Percentiles rank a stretch among this genome's conserved stretches.
phyloP scores from a whole-genome alignment of 37 sponge, comb jelly and placozoan species.

The Bolinopsis microptera region DNA sequence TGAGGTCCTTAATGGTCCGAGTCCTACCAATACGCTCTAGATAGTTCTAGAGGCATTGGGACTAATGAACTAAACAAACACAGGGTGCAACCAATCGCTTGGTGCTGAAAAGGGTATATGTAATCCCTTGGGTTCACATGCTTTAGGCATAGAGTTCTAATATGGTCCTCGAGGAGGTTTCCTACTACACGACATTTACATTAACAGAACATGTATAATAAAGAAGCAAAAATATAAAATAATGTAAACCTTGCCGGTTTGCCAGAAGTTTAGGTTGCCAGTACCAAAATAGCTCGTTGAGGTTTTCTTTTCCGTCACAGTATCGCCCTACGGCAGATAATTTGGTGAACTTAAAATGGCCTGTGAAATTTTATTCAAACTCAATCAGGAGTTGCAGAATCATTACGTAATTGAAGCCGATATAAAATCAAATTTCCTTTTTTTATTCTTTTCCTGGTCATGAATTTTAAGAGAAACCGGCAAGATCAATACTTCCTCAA shows the following conservation, averaged over 20 bases:
- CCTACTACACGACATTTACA: too few relatives aligned
- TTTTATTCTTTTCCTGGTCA: neutral
- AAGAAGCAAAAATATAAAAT: neutral
- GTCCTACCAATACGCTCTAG: slow-evolving; percentile 43
- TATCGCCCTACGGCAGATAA: neutral
- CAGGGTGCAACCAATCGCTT: neutral
- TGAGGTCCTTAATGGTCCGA: neutral
- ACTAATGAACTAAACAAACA: slow-evolving; percentile 2
- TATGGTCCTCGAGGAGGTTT: too few relatives aligned
- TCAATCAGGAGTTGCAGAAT: too few relatives aligned
- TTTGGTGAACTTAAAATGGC: too few relatives aligned
- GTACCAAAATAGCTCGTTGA: neutral
- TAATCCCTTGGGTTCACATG: neutral
- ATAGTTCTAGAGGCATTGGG: slow-evolving; percentile 24
- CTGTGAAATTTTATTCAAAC: too few relatives aligned
- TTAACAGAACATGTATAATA: too few relatives aligned
- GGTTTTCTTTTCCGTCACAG: neutral
- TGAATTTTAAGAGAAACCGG: neutral
- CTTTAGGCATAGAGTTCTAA: neutral
- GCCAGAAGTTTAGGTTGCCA: neutral
- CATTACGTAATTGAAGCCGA: too few relatives aligned
- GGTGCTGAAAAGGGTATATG: slow-evolving; percentile 49
- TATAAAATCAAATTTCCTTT: too few relatives aligned
- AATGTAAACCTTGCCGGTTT: neutral
- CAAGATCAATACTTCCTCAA: neutral